Percentiles rank a stretch among this genome's conserved stretches.
Evolutionary conservation across 2,888 invertebrate genomes (phyloP).

Genomic region (Melangyna quadrimaculata): DNA sequence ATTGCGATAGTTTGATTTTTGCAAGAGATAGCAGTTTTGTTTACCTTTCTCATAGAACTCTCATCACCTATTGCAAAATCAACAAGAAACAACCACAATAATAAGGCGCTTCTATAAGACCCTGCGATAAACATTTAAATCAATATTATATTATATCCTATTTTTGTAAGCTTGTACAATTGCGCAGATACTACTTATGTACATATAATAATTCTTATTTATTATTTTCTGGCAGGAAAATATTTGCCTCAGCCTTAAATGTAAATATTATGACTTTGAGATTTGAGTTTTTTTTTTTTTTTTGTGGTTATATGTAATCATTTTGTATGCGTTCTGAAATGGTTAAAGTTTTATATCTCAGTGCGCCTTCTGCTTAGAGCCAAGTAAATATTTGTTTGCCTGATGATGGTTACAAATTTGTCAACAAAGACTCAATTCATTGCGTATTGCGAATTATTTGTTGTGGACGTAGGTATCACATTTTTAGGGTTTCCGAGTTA

Average conservation of each 20-base stretch:
- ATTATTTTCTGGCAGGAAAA: neutral
- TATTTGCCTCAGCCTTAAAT: neutral
- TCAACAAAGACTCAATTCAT: slow-evolving; percentile 47
- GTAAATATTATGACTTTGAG: slow-evolving; percentile 29
- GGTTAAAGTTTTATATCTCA: neutral
- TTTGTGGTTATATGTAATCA: neutral
- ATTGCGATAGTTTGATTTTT: neutral
- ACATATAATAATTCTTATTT: no score
- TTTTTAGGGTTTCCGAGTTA: neutral
- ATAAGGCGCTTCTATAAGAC: neutral
- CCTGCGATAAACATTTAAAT: slow-evolving; percentile 2
- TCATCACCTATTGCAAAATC: neutral
- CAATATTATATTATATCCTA: slow-evolving; percentile 14
- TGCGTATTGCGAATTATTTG: neutral
- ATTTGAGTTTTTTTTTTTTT: neutral
- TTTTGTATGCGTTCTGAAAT: neutral
- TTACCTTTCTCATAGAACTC: slow-evolving; percentile 44
- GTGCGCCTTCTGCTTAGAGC: slow-evolving; percentile 32
- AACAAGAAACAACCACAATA: neutral
- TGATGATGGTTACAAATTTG: slow-evolving; percentile 17
- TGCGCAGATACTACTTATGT: neutral
- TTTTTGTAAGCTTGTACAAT: neutral
- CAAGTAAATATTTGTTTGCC: slow-evolving; percentile 24
- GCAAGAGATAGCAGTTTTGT: neutral
- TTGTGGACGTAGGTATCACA: neutral